Conservation (phyloP, 2,888 invertebrate species). For the Napeogenes sylphis region DNA sequence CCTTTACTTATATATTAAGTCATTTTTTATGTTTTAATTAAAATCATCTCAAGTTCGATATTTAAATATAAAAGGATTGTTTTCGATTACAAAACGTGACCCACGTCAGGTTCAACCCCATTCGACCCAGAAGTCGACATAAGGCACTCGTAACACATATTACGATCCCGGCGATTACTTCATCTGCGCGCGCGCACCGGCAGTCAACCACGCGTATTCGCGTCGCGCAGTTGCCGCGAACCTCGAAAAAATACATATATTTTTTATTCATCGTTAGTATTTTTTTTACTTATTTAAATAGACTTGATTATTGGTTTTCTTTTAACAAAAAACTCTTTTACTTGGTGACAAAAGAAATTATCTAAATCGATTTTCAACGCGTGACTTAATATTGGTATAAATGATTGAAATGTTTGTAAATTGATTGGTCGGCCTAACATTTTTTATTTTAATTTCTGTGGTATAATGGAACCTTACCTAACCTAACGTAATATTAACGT, state of each 20-base stretch:
- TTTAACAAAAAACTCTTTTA: background rate
- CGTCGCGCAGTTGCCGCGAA: conserved; percentile 63
- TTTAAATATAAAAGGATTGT: background rate
- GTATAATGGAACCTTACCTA: conserved; percentile 59
- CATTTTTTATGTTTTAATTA: no score
- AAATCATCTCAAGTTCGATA: no score
- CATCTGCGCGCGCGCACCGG: conserved; percentile 40
- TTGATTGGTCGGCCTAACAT: conserved; percentile 14
- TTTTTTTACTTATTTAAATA: conserved; percentile 13
- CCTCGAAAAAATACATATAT: conserved; percentile 7
- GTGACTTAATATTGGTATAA: background rate
- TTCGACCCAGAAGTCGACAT: conserved; percentile 61
- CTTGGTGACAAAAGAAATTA: background rate
- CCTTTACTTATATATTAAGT: no score
- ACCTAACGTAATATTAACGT: conserved; percentile 46
- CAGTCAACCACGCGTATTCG: conserved; percentile 67
- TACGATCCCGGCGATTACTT: conserved; percentile 45
- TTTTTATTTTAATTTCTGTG: conserved; percentile 31
- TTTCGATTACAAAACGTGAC: conserved; percentile 29
- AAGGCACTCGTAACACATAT: conserved; percentile 62
- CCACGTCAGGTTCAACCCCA: conserved; percentile 37
- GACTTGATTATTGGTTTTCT: conserved; percentile 8
- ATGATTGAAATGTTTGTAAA: background rate
- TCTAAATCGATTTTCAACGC: conserved; percentile 1
- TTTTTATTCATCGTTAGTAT: conserved; percentile 9